Base-by-base conservation (phyloP, 1,140 invertebrate genomes). In the Pseudomyrmex pallidus region DNA sequence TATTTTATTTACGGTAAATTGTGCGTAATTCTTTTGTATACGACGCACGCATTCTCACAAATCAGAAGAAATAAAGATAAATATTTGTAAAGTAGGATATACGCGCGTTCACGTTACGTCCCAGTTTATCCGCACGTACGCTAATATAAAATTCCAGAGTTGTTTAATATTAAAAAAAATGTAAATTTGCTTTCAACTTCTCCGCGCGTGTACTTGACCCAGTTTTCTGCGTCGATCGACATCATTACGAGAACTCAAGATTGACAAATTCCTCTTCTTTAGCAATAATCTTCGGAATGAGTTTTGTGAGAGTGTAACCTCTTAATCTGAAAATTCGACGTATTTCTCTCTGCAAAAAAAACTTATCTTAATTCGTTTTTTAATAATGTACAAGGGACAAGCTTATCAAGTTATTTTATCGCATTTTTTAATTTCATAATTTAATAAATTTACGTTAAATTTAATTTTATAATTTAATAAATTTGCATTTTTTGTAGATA, bases 121-220 rank as follows among this genome's bases (percentile, higher is more conserved):
- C 35, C 35, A 35, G 35, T 35, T 35, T 35, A 35, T 35, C 4
- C 5, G 4, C 35, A 35, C 35, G 35, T 66, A 12, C 35, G 15
- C 25, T 13, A 50, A 76, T 52, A 10, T 15, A 17, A 64, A 64
- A 52, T 35, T 66, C 1, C 46, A 15, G 20, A 20, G 7, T 8
- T 56, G 15, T 72, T 59, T 59, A 35, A 15, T 25, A 25, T 46
- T 13, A 17, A 61, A 80, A 70, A 35, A 57, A 70, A 48, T 48
- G 52, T 12, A 61, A 44, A 57, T 61, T 25, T 48, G 20, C 17
- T 15, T 62, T 64, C 35, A 20, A 67, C 66, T 44, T 48, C 13
- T n/a, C 20, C 12, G 8, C n/a, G 3, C 59, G 48, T 59, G 54
- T 59, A 57, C 15, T 70, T 78, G 76, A 80, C 74, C 61, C 46